A percentile compares a stretch with the other conserved stretches of the same genome.
Evolutionary conservation across 1,140 invertebrate genomes (phyloP).

Genomic region (Drosophila tristis): DNA sequence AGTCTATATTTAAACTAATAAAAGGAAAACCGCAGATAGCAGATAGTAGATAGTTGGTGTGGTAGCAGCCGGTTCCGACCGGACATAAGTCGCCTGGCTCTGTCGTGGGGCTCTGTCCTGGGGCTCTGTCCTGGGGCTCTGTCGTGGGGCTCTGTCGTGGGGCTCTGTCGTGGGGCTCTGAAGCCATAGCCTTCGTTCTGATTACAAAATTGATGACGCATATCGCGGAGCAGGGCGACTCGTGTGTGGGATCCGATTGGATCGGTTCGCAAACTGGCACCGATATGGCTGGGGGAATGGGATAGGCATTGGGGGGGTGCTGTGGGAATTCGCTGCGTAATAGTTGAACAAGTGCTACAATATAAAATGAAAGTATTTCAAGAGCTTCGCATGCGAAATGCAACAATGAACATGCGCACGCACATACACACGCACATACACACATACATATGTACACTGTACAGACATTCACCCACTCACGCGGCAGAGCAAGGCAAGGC

Average conservation of each 20-base stretch:
- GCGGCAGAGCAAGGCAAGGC: too few species aligned
- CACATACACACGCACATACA: slow-evolving; percentile 19
- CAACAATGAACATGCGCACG: slow-evolving; percentile 30
- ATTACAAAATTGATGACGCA: slow-evolving; percentile 62
- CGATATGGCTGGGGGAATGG: background rate
- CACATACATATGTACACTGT: slow-evolving; percentile 15
- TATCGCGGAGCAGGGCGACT: background rate
- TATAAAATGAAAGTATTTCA: slow-evolving; percentile 5
- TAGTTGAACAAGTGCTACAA: slow-evolving; percentile 4
- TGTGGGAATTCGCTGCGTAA: slow-evolving; percentile 4
- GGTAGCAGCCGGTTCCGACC: slow-evolving; percentile 32
- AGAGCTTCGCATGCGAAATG: slow-evolving; percentile 39
- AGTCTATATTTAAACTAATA: slow-evolving; percentile 81
- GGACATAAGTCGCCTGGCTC: slow-evolving; percentile 19
- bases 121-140: too few species aligned
- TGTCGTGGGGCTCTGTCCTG: too few species aligned
- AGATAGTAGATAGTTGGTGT: slow-evolving; percentile 28
- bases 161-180: too few species aligned
- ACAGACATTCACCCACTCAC: slow-evolving; percentile 13
- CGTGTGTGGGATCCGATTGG: too few species aligned
- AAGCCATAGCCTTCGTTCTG: slow-evolving; percentile 14
- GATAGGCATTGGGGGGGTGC: background rate
- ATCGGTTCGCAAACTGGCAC: too few species aligned
- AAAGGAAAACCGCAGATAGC: slow-evolving; percentile 61
- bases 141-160: too few species aligned